Evolutionary conservation across 2,888 invertebrate species (phyloP), one percentile per base, ranked within the genome.

Genomic region (Hemithea aestivaria): DNA sequence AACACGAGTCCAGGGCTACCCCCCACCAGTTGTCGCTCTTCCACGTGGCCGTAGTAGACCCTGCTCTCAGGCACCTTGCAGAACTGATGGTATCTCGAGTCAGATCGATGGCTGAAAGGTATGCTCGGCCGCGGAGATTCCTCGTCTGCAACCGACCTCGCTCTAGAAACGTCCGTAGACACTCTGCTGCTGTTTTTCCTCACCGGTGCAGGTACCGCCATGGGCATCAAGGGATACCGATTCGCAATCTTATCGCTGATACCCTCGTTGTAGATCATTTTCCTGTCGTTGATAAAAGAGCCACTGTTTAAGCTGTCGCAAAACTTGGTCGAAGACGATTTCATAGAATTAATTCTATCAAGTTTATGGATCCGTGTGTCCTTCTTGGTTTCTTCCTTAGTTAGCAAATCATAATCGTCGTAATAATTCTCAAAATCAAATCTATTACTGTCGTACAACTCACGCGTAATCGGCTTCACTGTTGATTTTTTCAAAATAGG

Each of bases 241-340:
- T 51, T 35, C 0, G 60, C 46, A 11, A 62, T 43, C 0, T 22
- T 20, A 32, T 79, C 72, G 42, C 67, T 68, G 10, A 79, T 79
- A 8, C 79, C 80, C 51, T 82, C 80, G 32, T 80, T 79, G 45
- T 79, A 80, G 21, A 78, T 39, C 9, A 58, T 64, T 43, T 57
- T 73, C 29, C 68, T 62, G 10, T 2, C 20, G 24, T 25, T 20
- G 1, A 6, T 4, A 39, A 11, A 21, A 22, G 8, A 1, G 8
- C 10, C 11, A 23, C n/a, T 41, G 31, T 22, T 30, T 38, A 52
- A 45, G 12, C 45, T 49, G 8, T 32, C 48, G 4, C 32, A 26
- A 20, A 7, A 20, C 7, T 42, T 53, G 3, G 52, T 48, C 8
- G 56, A 52, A 1, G 3, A 5, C 16, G 57, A 51, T 35, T 31